These are phyloP conservation scores for Mesorhabditis spiculigera DNA, from an alignment of 2,888 invertebrate genomes.

Conservation along the genomic window DNA sequence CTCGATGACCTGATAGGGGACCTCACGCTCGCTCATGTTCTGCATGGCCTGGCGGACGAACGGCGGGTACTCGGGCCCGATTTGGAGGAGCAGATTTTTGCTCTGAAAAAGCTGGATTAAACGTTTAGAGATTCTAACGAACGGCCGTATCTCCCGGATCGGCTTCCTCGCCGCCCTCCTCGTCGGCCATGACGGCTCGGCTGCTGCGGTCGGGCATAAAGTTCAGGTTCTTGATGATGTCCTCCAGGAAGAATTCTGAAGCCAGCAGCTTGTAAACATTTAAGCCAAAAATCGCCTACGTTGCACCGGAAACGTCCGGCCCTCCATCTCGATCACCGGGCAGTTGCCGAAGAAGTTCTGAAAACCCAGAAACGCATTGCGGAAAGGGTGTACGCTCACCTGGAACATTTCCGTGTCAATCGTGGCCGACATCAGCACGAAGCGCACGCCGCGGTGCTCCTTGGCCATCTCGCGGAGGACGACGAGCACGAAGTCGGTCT, in stretches of 20 bases:
- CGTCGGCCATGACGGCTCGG: conserved; percentile 57
- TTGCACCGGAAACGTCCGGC: conserved; percentile 44
- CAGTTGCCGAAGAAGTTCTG: conserved; percentile 82
- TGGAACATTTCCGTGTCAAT: conserved; percentile 89
- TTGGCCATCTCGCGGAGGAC: conserved; percentile 90
- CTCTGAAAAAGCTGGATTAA: background rate
- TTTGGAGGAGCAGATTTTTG: conserved; percentile 69
- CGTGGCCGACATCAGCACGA: conserved; percentile 96
- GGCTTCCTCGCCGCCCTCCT: conserved; percentile 67
- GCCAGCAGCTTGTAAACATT: background rate
- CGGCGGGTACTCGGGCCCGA: conserved; percentile 59
- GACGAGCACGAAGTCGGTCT: conserved; percentile 89
- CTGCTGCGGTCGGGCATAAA: conserved; percentile 71
- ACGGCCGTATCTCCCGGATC: conserved; percentile 50
- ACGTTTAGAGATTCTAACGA: background rate
- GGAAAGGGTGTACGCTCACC: conserved; percentile 31
- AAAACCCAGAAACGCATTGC: background rate
- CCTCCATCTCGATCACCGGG: conserved; percentile 81
- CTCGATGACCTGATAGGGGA: conserved; percentile 88
- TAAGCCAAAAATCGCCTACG: conserved; percentile 23
- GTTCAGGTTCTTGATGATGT: conserved; percentile 79
- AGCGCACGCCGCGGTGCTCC: conserved; percentile 81
- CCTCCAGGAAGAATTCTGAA: conserved; percentile 84
- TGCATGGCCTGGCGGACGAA: conserved; percentile 60
- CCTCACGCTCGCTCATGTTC: conserved; percentile 85